These are phyloP conservation scores for Cyanoderma ruficeps DNA, from an alignment of 2,113 vertebrate species.

Conservation along the genomic window DNA sequence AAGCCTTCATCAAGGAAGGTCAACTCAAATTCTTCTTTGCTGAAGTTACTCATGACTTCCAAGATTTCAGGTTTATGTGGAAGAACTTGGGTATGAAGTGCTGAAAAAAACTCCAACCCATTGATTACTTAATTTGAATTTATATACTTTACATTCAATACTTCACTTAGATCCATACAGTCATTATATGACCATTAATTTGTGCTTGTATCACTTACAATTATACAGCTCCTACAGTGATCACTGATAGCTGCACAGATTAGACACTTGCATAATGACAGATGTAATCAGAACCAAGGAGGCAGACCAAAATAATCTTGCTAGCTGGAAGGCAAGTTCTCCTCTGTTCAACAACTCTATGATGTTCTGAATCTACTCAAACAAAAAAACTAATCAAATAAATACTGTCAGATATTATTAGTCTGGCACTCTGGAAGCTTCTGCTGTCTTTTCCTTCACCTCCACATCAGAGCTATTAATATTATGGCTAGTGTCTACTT, in stretches of 20 bases:
- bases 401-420: neutral
- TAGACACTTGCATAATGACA: slow-evolving; percentile 73
- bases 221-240: neutral
- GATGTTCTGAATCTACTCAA: slow-evolving; percentile 68
- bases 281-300: slow-evolving; percentile 56
- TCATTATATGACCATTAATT: neutral
- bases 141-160: neutral
- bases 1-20: slow-evolving; percentile 95
- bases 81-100: slow-evolving; percentile 64
- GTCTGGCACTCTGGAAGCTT: neutral
- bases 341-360: slow-evolving; percentile 64
- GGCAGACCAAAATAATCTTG: slow-evolving; percentile 78
- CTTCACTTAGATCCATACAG: neutral
- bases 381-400: neutral
- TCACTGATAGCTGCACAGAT: neutral
- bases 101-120: neutral
- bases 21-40: slow-evolving; percentile 82
- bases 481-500: neutral
- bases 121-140: neutral
- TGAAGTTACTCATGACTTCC: slow-evolving; percentile 80
- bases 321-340: slow-evolving; percentile 76
- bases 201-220: neutral
- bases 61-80: neutral
- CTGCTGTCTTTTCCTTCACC: neutral
- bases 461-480: neutral